phyloP scores from a whole-genome alignment of 2,113 vertebrate species.

The Australoheros scitulus region DNA sequence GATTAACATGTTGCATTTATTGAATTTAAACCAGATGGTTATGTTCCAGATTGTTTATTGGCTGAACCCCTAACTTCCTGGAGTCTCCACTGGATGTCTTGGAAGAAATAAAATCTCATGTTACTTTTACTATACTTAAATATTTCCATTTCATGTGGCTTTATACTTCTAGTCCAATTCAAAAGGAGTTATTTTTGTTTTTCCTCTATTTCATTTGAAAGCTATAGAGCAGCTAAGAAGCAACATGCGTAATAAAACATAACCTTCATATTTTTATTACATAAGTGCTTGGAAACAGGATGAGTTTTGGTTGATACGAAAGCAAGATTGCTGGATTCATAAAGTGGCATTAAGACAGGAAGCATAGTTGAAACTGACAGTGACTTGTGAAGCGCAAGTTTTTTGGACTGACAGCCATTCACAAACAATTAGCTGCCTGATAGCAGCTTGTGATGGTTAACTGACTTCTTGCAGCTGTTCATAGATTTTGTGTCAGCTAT shows the following conservation, averaged over 20 bases:
- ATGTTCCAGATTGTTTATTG: not conserved
- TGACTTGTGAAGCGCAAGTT: constrained; percentile 2
- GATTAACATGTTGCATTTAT: not conserved
- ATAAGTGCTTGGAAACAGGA: not conserved
- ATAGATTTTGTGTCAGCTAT: constrained; percentile 31
- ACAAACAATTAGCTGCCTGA: constrained; percentile 34
- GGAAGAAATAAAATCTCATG: not conserved
- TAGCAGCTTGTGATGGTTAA: not conserved
- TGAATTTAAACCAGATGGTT: not conserved
- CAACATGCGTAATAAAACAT: not conserved
- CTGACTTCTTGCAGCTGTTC: constrained; percentile 48
- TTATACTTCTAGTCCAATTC: not conserved
- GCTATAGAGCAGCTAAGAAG: not conserved
- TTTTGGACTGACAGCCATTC: constrained; percentile 35
- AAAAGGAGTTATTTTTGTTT: not conserved
- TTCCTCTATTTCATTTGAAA: not conserved
- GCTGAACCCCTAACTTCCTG: not conserved
- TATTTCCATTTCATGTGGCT: not conserved
- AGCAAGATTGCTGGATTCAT: not conserved
- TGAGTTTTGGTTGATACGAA: not conserved
- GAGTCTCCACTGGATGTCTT: not conserved
- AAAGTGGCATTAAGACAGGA: not conserved
- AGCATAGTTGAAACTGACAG: constrained; percentile 14
- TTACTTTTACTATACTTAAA: not conserved
- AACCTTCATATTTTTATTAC: not conserved